Evolutionary conservation across 2,113 vertebrate genomes (phyloP).

Genomic region (Proterorhinus semilunaris): DNA sequence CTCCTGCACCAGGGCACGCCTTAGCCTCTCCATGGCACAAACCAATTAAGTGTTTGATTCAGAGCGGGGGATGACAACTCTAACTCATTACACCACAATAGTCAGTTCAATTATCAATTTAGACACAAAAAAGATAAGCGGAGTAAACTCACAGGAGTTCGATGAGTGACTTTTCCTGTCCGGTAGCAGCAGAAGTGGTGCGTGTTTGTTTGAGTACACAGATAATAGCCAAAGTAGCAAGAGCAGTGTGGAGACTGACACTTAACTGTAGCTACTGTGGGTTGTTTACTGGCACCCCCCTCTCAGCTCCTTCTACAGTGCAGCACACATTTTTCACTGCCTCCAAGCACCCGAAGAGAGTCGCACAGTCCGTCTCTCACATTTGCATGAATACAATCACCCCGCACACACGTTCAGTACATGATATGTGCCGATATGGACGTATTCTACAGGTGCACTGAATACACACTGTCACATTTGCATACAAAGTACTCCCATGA

Average conservation of each 20-base stretch:
- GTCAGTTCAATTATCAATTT: conserved; percentile 75
- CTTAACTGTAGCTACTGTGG: conserved; percentile 50
- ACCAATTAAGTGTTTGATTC: conserved; percentile 73
- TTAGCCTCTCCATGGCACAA: conserved; percentile 69
- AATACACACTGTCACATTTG: conserved; percentile 8
- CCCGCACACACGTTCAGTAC: conserved; percentile 15
- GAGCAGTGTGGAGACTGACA: conserved; percentile 56
- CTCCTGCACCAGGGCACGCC: conserved; percentile 52
- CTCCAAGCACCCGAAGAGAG: conserved; percentile 35
- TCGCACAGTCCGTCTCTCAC: conserved; percentile 12
- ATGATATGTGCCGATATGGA: conserved; percentile 11
- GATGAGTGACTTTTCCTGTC: conserved; percentile 42
- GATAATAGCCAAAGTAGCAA: conserved; percentile 44
- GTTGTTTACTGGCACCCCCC: conserved; percentile 64
- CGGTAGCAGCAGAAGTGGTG: conserved; percentile 44
- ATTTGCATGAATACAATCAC: conserved; percentile 38
- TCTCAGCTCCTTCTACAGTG: conserved; percentile 45
- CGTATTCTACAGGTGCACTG: conserved; percentile 18
- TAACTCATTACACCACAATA: conserved; percentile 76
- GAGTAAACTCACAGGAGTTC: conserved; percentile 40
- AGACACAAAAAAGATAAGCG: conserved; percentile 46
- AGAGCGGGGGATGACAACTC: conserved; percentile 55
- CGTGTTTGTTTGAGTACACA: conserved; percentile 51
- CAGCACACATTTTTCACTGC: conserved; percentile 42
- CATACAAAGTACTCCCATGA: conserved; percentile 11